A percentile compares a stretch with the other conserved stretches of the same genome.
These are phyloP conservation scores for Macquaria australasica DNA, from an alignment of 2,113 vertebrate species.

Conservation along the genomic window DNA sequence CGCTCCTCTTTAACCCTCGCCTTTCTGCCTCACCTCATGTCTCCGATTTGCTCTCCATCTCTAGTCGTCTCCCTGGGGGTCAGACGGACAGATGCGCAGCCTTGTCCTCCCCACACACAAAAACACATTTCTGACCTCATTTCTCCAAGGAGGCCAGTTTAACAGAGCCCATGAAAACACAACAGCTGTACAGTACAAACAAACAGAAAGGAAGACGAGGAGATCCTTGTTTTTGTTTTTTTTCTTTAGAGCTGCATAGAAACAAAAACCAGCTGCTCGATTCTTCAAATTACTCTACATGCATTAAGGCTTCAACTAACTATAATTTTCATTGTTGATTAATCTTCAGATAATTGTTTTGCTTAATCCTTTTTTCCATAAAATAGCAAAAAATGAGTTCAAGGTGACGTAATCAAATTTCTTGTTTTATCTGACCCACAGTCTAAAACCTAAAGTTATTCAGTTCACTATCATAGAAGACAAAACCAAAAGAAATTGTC, in stretches of 20 bases:
- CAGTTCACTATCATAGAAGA: not conserved
- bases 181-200: constrained; percentile 54
- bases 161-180: constrained; percentile 40
- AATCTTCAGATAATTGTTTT: no score
- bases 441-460: not conserved
- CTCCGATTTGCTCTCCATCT: constrained; percentile 42
- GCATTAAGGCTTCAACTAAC: not conserved
- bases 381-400: not conserved
- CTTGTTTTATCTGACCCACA: not conserved
- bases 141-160: constrained; percentile 58
- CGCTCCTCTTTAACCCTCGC: constrained; percentile 57
- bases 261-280: not conserved
- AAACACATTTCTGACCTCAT: constrained; percentile 57
- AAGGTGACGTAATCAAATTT: not conserved
- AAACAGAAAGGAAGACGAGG: constrained; percentile 7
- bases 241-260: not conserved
- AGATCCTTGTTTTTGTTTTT: not conserved
- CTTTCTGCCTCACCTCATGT: constrained; percentile 55
- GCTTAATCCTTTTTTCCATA: not conserved
- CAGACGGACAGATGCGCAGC: constrained; percentile 68
- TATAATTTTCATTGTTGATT: not conserved
- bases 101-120: constrained; percentile 21
- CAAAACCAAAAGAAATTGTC: no score
- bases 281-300: not conserved
- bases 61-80: constrained; percentile 60